A percentile compares a stretch with the other conserved stretches of the same genome.
phyloP scores from a whole-genome alignment of 2,888 invertebrate genomes.

The Luperina nickerlii region DNA sequence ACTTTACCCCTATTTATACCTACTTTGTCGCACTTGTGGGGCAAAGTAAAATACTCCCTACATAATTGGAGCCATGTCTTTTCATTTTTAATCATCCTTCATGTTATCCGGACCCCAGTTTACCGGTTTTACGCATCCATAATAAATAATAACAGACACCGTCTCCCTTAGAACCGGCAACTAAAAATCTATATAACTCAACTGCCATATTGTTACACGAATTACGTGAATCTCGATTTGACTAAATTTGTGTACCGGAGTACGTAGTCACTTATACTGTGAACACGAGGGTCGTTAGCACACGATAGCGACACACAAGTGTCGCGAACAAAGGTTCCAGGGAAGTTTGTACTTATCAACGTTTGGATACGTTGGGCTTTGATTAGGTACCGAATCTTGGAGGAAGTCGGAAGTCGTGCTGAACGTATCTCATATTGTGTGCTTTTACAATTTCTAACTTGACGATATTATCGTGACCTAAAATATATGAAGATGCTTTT shows the following conservation, averaged over 20 bases:
- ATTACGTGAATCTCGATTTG: slow-evolving; percentile 52
- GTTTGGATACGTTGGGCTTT: slow-evolving; percentile 56
- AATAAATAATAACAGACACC: not conserved
- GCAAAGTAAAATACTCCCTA: not conserved
- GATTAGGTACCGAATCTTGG: slow-evolving; percentile 48
- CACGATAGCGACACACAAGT: slow-evolving; percentile 68
- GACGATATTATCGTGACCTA: not conserved
- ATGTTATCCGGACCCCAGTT: no score
- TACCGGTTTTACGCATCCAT: not conserved
- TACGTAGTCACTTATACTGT: slow-evolving; percentile 62
- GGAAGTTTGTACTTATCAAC: slow-evolving; percentile 65
- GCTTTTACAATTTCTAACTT: not conserved
- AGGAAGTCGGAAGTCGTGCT: slow-evolving; percentile 18
- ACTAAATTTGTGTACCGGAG: slow-evolving; percentile 50
- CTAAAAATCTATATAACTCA: slow-evolving; percentile 15
- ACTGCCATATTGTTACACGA: slow-evolving; percentile 36
- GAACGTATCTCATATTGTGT: not conserved
- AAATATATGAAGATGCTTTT: not conserved
- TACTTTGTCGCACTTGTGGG: not conserved
- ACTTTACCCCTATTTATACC: not conserved
- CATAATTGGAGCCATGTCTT: not conserved
- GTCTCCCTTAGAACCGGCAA: not conserved
- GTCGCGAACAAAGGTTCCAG: slow-evolving; percentile 69
- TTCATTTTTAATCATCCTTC: not conserved
- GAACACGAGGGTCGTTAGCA: slow-evolving; percentile 71